Evolutionary conservation across 2,113 vertebrate species (phyloP).

Genomic region (Saiga tatarica): DNA sequence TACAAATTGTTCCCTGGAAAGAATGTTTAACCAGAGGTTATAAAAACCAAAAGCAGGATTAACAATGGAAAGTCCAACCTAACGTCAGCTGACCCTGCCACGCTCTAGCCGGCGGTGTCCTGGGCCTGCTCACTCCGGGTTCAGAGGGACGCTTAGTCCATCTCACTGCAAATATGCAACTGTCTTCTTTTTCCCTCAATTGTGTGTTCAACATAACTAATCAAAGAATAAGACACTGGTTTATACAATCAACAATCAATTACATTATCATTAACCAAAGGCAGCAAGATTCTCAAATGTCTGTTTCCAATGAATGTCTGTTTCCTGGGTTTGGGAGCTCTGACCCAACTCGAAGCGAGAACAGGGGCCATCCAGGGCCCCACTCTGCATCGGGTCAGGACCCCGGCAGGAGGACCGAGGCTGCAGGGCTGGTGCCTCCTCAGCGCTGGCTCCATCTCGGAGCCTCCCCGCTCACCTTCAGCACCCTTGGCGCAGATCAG

Average conservation of each 20-base stretch:
- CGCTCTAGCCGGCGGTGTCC: background rate
- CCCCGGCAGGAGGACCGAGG: fast-evolving
- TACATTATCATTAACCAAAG: background rate
- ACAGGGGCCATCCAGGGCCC: background rate
- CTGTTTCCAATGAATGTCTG: background rate
- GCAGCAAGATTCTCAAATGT: background rate
- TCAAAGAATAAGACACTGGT: background rate
- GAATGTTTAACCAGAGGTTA: slow-evolving; percentile 54
- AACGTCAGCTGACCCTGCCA: background rate
- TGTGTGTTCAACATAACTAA: background rate
- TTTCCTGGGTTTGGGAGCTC: background rate
- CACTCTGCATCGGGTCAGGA: fast-evolving
- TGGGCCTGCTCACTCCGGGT: background rate
- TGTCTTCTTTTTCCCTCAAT: background rate
- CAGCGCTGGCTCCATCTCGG: background rate
- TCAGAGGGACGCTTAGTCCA: background rate
- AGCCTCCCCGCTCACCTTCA: background rate
- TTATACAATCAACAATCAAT: background rate
- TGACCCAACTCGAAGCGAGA: background rate
- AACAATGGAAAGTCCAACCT: slow-evolving; percentile 31
- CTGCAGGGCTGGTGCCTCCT: too few species aligned
- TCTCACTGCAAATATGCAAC: background rate
- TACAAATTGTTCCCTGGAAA: slow-evolving; percentile 49
- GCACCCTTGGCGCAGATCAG: background rate
- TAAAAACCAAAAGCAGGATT: slow-evolving; percentile 33